A percentile compares a stretch with the other conserved stretches of the same genome.
These are phyloP conservation scores for Antheraea pernyi DNA, from an alignment of 1,140 invertebrate species.

Conservation along the genomic window DNA sequence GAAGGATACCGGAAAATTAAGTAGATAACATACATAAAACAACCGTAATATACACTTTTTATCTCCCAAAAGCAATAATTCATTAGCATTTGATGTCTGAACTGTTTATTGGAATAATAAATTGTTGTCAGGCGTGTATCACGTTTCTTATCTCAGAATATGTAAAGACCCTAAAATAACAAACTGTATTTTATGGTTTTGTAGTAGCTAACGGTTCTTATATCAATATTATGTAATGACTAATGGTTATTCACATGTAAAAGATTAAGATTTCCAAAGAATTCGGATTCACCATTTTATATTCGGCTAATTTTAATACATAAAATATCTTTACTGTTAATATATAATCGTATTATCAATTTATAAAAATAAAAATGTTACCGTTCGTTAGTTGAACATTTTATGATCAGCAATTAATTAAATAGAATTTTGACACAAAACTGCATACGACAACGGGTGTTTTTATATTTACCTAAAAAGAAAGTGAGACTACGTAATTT, in stretches of 20 bases:
- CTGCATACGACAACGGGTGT: too few species aligned
- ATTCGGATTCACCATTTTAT: neutral
- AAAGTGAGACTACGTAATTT: too few species aligned
- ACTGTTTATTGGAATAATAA: conserved; percentile 24
- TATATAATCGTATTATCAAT: too few species aligned
- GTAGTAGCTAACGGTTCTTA: conserved; percentile 6
- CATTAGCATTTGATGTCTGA: conserved; percentile 26
- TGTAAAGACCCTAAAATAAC: conserved; percentile 14
- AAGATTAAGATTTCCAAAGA: too few species aligned
- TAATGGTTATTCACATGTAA: neutral
- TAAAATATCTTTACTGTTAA: too few species aligned
- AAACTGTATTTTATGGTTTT: conserved; percentile 17
- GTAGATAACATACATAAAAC: conserved; percentile 1
- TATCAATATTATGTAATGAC: neutral
- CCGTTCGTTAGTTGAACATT: too few species aligned
- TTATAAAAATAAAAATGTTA: too few species aligned
- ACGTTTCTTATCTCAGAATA: conserved; percentile 16
- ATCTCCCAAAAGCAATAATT: conserved; percentile 23
- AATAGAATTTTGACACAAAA: too few species aligned
- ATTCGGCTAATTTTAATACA: too few species aligned
- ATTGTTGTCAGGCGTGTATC: conserved; percentile 19
- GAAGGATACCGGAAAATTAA: neutral
- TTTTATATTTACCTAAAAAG: too few species aligned
- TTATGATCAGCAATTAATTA: too few species aligned
- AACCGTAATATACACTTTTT: conserved; percentile 16